phyloP scores from a whole-genome alignment of 2,888 invertebrate genomes.

The Mallateleia sp. region DNA sequence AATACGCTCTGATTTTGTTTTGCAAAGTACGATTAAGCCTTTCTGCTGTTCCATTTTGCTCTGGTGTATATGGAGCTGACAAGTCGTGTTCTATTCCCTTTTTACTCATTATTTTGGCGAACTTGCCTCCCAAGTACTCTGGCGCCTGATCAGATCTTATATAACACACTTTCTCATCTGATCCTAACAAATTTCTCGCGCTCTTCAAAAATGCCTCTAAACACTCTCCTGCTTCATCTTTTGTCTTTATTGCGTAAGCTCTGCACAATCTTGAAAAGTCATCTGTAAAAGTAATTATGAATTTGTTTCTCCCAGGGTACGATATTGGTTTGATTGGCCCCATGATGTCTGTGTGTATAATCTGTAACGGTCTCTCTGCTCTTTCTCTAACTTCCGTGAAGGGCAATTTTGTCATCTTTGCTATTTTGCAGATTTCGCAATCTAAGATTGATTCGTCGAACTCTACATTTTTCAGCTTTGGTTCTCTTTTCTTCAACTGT shows the following conservation, averaged over 20 bases:
- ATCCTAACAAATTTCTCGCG: too few relatives aligned
- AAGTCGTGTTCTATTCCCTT: conserved; percentile 8
- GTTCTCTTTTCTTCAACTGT: too few relatives aligned
- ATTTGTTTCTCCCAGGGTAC: not conserved
- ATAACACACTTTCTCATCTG: conserved; percentile 33
- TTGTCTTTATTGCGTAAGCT: not conserved
- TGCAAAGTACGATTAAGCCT: conserved; percentile 15
- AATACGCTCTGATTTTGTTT: conserved; percentile 2
- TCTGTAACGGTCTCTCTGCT: conserved; percentile 6
- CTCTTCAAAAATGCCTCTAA: too few relatives aligned
- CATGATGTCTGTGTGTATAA: too few relatives aligned
- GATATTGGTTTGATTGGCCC: not conserved
- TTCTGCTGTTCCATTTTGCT: conserved; percentile 64
- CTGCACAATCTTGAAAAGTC: conserved; percentile 74
- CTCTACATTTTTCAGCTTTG: too few relatives aligned
- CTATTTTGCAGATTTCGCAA: too few relatives aligned
- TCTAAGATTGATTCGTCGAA: too few relatives aligned
- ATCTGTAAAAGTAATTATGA: conserved; percentile 60
- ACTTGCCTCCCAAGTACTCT: conserved; percentile 27
- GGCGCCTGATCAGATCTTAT: conserved; percentile 38
- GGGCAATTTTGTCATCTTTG: too few relatives aligned
- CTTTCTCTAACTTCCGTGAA: too few relatives aligned
- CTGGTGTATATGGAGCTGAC: conserved; percentile 58
- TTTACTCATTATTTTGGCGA: not conserved
- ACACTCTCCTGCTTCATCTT: too few relatives aligned